Evolutionary conservation across 2,888 invertebrate species (phyloP).

Genomic region (Leptura quadrifasciata): DNA sequence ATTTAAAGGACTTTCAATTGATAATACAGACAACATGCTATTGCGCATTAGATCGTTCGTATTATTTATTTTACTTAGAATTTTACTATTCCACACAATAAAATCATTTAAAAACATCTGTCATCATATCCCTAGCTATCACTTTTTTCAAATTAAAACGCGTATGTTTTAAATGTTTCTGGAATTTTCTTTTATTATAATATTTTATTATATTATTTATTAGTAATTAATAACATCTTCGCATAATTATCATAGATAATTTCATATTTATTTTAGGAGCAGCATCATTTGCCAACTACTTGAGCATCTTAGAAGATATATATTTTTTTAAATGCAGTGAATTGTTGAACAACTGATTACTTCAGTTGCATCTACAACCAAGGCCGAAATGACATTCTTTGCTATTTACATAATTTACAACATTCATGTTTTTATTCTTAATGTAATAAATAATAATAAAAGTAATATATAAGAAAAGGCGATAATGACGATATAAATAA

Average conservation of each 20-base stretch:
- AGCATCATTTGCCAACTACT: not conserved
- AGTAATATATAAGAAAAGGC: conserved; percentile 14
- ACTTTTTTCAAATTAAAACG: too few relatives aligned
- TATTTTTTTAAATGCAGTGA: not conserved
- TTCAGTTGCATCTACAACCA: not conserved
- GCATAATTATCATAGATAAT: not conserved
- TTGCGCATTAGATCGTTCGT: too few relatives aligned
- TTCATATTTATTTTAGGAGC: not conserved
- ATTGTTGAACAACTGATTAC: not conserved
- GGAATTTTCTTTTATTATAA: too few relatives aligned
- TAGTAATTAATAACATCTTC: too few relatives aligned
- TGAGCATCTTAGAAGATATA: not conserved
- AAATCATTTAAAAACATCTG: too few relatives aligned
- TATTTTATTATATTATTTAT: too few relatives aligned
- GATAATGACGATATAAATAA: conserved; percentile 22
- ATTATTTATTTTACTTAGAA: too few relatives aligned
- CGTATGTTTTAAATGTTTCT: too few relatives aligned
- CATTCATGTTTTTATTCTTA: conserved; percentile 1
- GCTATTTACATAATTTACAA: not conserved
- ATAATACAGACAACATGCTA: too few relatives aligned
- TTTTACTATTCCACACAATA: too few relatives aligned
- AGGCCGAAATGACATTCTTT: conserved; percentile 17
- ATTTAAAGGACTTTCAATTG: too few relatives aligned
- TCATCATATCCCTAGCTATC: too few relatives aligned
- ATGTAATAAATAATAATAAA: conserved; percentile 6